These are phyloP conservation scores for Cephonodes hylas DNA, from an alignment of 2,888 invertebrate genomes.

Conservation along the genomic window DNA sequence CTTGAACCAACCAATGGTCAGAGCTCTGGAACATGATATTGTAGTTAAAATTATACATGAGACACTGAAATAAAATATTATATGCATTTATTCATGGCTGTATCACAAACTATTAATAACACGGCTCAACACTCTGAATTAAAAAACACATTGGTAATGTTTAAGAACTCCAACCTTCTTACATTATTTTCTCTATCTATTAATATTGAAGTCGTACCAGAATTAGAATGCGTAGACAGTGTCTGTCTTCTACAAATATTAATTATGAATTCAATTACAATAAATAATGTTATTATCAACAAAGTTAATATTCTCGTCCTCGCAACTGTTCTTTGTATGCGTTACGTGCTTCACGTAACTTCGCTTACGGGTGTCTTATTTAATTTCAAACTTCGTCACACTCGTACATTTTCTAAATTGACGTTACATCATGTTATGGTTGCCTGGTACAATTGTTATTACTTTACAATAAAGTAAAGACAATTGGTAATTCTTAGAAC, in stretches of 20 bases:
- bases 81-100: neutral
- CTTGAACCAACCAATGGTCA: neutral
- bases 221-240: too few relatives aligned
- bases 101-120: too few relatives aligned
- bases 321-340: slow-evolving; percentile 1
- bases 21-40: neutral
- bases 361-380: neutral
- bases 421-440: slow-evolving; percentile 17
- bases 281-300: neutral
- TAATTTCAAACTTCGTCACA: slow-evolving; percentile 2
- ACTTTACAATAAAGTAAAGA: neutral
- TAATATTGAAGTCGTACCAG: too few relatives aligned
- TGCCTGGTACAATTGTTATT: slow-evolving; percentile 18
- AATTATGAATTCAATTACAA: neutral
- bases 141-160: too few relatives aligned
- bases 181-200: too few relatives aligned
- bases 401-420: neutral
- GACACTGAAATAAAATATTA: neutral
- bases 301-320: neutral
- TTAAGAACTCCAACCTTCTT: too few relatives aligned
- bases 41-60: neutral
- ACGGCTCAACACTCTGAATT: too few relatives aligned
- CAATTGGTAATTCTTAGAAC: neutral
- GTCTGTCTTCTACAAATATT: too few relatives aligned
- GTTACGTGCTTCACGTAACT: neutral